These are phyloP conservation scores for Octomys mimax DNA, from an alignment of 2,797 vertebrate species.

Conservation along the genomic window DNA sequence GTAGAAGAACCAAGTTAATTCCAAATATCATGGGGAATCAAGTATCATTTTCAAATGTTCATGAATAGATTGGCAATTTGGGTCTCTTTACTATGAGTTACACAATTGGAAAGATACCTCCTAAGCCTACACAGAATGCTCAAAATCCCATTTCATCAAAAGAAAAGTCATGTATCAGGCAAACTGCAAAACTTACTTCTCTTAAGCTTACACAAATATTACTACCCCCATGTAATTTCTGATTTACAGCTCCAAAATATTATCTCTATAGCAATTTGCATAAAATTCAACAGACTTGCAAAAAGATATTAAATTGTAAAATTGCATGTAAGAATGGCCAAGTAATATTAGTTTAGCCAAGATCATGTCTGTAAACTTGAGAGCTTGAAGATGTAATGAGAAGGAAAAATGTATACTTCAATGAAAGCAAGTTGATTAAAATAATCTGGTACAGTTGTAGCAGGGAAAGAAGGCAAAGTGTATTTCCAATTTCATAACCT, in stretches of 20 bases:
- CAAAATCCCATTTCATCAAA: slow-evolving; percentile 50
- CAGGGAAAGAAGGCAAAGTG: slow-evolving; percentile 59
- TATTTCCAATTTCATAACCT: slow-evolving; percentile 76
- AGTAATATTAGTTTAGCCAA: slow-evolving; percentile 87
- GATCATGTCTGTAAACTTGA: slow-evolving; percentile 86
- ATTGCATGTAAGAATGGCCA: slow-evolving; percentile 87
- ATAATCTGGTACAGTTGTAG: slow-evolving; percentile 77
- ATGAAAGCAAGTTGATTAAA: slow-evolving; percentile 88
- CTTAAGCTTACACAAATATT: slow-evolving; percentile 75
- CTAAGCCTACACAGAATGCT: slow-evolving; percentile 60
- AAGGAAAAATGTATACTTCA: slow-evolving; percentile 87
- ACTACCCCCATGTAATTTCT: slow-evolving; percentile 83
- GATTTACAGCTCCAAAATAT: slow-evolving; percentile 87
- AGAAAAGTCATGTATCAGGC: slow-evolving; percentile 48
- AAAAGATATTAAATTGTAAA: slow-evolving; percentile 89
- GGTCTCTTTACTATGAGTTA: slow-evolving; percentile 38
- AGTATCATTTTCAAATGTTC: background rate
- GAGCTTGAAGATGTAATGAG: slow-evolving; percentile 84
- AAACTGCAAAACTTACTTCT: slow-evolving; percentile 69
- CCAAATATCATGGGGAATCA: background rate
- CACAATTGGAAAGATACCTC: slow-evolving; percentile 1
- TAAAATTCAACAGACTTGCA: slow-evolving; percentile 87
- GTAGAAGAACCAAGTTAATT: background rate
- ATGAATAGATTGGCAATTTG: background rate
- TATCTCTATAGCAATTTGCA: slow-evolving; percentile 87